phyloP scores from a whole-genome alignment of 2,888 invertebrate genomes.

The Zelleria hepariella region DNA sequence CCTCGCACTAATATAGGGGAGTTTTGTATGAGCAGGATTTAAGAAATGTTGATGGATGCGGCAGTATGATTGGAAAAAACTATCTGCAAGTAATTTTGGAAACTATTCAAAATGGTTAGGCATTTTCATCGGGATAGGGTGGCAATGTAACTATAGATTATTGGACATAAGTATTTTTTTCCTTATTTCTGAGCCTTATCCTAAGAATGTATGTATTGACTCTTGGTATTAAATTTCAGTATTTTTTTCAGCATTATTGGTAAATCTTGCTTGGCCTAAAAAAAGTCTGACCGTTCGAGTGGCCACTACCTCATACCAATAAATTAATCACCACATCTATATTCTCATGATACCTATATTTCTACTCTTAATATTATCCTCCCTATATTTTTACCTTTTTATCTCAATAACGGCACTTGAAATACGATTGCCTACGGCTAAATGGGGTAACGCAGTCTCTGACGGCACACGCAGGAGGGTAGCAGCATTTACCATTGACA shows the following conservation, averaged over 20 bases:
- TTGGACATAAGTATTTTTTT: too few species aligned
- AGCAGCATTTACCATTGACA: conserved; percentile 21
- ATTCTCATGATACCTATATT: neutral
- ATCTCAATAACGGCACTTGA: conserved; percentile 56
- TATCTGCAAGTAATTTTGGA: neutral
- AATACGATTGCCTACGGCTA: conserved; percentile 43
- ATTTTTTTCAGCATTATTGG: too few species aligned
- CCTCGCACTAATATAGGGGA: neutral
- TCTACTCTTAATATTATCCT: neutral
- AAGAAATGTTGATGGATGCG: neutral
- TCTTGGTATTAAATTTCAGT: too few species aligned
- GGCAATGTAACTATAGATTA: too few species aligned
- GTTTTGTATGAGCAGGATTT: neutral
- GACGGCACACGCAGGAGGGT: conserved; percentile 12
- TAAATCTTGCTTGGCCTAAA: too few species aligned
- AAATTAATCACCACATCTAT: conserved; percentile 13
- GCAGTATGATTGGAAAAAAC: neutral
- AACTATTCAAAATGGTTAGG: too few species aligned
- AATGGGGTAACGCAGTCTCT: conserved; percentile 14
- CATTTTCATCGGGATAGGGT: too few species aligned
- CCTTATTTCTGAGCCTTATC: too few species aligned
- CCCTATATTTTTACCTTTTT: conserved; percentile 46
- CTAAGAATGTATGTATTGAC: too few species aligned
- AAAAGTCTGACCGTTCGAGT: too few species aligned
- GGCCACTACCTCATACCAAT: too few species aligned